Percentiles rank a stretch among this genome's conserved stretches.
phyloP scores from a whole-genome alignment of 2,113 vertebrate genomes.

The Narcine bancroftii region DNA sequence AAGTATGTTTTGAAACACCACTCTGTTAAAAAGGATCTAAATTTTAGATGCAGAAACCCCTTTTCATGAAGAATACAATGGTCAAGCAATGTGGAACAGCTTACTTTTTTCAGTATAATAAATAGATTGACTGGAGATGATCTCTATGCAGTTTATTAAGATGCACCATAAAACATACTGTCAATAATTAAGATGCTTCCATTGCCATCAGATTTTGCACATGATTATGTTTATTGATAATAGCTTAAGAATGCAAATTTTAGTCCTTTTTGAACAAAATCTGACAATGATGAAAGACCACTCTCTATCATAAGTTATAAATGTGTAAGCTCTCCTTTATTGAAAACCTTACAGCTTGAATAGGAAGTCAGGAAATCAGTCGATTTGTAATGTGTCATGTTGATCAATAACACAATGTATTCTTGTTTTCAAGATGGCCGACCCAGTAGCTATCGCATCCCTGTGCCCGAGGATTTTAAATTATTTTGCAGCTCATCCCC shows the following conservation, averaged over 20 bases:
- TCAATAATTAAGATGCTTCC: background rate
- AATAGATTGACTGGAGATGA: background rate
- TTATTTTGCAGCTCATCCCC: background rate
- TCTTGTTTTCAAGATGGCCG: background rate
- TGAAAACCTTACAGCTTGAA: background rate
- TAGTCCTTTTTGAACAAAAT: background rate
- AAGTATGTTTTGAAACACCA: background rate
- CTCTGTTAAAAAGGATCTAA: background rate
- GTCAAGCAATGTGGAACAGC: background rate
- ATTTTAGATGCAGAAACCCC: background rate
- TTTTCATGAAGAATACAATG: background rate
- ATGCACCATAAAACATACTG: background rate
- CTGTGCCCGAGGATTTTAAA: background rate
- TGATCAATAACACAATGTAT: background rate
- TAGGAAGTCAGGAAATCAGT: background rate
- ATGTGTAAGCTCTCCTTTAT: background rate
- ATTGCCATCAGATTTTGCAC: background rate
- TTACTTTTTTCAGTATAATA: background rate
- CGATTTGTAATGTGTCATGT: background rate
- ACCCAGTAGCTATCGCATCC: background rate
- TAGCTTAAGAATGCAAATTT: background rate
- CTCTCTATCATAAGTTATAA: too few relatives aligned
- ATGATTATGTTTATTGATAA: background rate
- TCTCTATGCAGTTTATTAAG: background rate
- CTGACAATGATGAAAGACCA: background rate